These are phyloP conservation scores for Drosophila hydei DNA, from an alignment of 1,140 invertebrate genomes.

Conservation along the genomic window DNA sequence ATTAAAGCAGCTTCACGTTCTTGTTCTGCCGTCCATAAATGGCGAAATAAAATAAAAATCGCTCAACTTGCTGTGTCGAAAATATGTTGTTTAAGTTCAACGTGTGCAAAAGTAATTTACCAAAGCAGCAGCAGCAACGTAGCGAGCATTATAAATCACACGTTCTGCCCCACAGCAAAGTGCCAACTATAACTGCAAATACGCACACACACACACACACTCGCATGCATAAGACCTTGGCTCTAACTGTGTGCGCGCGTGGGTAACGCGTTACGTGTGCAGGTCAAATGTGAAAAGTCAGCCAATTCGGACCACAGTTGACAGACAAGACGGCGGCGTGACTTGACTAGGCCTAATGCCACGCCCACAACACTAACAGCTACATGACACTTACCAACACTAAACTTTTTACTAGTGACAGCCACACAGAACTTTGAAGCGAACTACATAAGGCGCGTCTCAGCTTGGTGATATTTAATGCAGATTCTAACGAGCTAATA, in stretches of 20 bases:
- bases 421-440: background rate
- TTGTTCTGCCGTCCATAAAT: background rate
- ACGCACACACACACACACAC: constrained; percentile 44
- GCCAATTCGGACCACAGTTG: constrained; percentile 73
- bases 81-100: constrained; percentile 47
- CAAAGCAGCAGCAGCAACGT: constrained; percentile 60
- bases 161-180: constrained; percentile 49
- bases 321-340: constrained; percentile 61
- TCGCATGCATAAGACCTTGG: background rate
- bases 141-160: constrained; percentile 75
- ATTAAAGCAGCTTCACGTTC: too few species aligned
- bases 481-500: too few species aligned
- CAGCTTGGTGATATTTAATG: too few species aligned
- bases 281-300: constrained; percentile 80
- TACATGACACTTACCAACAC: background rate
- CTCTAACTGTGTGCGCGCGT: background rate
- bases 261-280: constrained; percentile 62
- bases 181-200: constrained; percentile 67
- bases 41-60: constrained; percentile 16
- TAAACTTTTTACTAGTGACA: background rate
- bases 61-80: constrained; percentile 38
- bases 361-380: background rate
- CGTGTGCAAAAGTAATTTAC: constrained; percentile 72
- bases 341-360: constrained; percentile 7
- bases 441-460: too few species aligned